phyloP scores from a whole-genome alignment of 1,140 invertebrate genomes.

The Drosophila punjabiensis region DNA sequence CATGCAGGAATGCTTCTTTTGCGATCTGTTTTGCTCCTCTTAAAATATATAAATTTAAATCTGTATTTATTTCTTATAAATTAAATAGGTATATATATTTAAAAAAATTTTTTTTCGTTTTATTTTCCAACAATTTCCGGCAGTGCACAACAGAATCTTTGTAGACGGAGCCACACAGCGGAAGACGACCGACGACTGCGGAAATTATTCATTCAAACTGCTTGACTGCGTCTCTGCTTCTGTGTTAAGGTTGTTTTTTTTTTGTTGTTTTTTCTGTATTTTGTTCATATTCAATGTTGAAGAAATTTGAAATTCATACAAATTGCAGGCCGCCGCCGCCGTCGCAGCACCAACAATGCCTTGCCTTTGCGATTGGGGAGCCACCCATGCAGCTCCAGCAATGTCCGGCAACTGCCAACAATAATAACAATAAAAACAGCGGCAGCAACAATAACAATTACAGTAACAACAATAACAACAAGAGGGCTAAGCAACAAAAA shows the following conservation, averaged over 20 bases:
- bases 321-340: conserved; percentile 71
- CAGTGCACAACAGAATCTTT: conserved; percentile 67
- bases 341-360: conserved; percentile 45
- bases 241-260: conserved; percentile 15
- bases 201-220: conserved; percentile 81
- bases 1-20: no score
- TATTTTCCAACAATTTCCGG: neutral
- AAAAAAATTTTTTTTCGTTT: accelerated
- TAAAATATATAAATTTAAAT: neutral
- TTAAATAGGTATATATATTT: neutral
- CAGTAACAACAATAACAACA: conserved; percentile 9
- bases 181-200: conserved; percentile 69
- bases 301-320: conserved; percentile 81
- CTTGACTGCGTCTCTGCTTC: conserved; percentile 43
- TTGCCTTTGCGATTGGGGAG: conserved; percentile 35
- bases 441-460: neutral
- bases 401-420: conserved; percentile 61
- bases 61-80: neutral
- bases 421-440: conserved; percentile 26
- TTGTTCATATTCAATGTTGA: conserved; percentile 60
- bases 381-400: conserved; percentile 74
- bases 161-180: conserved; percentile 52
- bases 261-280: conserved; percentile 13
- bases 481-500: conserved; percentile 17
- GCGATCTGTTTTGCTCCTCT: no score